phyloP scores from a whole-genome alignment of 2,113 vertebrate species.

The Campylomormyrus numenius region DNA sequence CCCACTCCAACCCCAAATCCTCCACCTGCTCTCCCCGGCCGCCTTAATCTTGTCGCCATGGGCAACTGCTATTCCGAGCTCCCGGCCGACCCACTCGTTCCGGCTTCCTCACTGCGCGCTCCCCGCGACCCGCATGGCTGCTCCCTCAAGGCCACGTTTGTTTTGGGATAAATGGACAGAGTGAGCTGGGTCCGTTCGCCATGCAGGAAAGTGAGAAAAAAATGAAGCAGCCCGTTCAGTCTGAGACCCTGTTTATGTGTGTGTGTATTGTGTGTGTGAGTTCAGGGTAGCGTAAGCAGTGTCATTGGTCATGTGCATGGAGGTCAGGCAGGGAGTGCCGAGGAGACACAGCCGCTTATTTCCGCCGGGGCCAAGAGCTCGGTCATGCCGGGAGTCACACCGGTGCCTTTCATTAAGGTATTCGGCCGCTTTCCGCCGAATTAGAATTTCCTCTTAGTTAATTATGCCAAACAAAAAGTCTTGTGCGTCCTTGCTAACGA shows the following conservation, averaged over 20 bases:
- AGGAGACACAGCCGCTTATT: background rate
- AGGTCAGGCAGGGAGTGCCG: background rate
- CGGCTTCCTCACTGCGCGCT: background rate
- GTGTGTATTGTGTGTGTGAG: background rate
- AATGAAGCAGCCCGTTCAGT: background rate
- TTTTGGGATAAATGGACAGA: background rate
- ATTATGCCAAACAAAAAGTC: slow-evolving; percentile 23
- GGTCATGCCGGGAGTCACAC: background rate
- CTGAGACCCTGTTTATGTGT: background rate
- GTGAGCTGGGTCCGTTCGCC: background rate
- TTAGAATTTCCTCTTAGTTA: slow-evolving; percentile 15
- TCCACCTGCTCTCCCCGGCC: slow-evolving; percentile 22
- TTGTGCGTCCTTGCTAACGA: slow-evolving; percentile 12
- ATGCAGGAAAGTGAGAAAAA: background rate
- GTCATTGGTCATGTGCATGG: background rate
- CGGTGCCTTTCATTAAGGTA: slow-evolving; percentile 1
- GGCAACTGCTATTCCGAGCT: slow-evolving; percentile 17
- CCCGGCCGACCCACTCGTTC: background rate
- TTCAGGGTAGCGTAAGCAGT: background rate
- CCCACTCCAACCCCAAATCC: slow-evolving; percentile 22
- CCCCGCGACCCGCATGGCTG: background rate
- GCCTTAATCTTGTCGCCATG: slow-evolving; percentile 18
- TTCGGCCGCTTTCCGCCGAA: background rate
- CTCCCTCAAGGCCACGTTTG: background rate
- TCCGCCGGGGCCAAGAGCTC: background rate